These are phyloP conservation scores for Parochlus steinenii DNA, from an alignment of 2,888 invertebrate genomes.

Conservation along the genomic window DNA sequence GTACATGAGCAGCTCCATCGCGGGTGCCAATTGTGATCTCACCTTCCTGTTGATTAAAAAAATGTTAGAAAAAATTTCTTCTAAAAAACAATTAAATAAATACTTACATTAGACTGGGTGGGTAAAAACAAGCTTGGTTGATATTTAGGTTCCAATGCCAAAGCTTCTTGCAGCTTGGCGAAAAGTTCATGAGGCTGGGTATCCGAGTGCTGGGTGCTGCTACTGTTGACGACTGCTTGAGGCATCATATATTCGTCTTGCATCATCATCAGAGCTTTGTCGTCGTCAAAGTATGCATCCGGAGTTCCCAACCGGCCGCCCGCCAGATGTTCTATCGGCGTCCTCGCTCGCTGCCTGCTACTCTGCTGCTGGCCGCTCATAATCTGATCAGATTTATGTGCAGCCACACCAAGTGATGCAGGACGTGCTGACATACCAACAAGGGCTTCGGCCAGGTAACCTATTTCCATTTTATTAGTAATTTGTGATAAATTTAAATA, in stretches of 20 bases:
- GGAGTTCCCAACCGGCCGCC: constrained; percentile 45
- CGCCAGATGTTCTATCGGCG: constrained; percentile 35
- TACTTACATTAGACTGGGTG: constrained; percentile 40
- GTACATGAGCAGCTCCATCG: constrained; percentile 64
- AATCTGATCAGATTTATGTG: not conserved
- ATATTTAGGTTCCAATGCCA: constrained; percentile 51
- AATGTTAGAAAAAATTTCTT: not conserved
- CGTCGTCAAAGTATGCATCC: constrained; percentile 39
- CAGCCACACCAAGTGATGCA: no score
- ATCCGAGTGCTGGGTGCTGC: constrained; percentile 8
- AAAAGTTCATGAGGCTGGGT: constrained; percentile 29
- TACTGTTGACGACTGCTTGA: constrained; percentile 14
- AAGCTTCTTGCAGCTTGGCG: constrained; percentile 46
- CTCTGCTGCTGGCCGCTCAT: not conserved
- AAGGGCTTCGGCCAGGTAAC: not conserved
- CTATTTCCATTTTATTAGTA: not conserved
- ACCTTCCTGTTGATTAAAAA: constrained; percentile 33
- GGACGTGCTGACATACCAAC: not conserved
- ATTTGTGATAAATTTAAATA: constrained; percentile 4
- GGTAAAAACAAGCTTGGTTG: constrained; percentile 51
- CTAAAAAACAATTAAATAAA: constrained; percentile 1
- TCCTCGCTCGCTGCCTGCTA: constrained; percentile 18
- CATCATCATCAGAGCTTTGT: constrained; percentile 11
- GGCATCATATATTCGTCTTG: constrained; percentile 17
- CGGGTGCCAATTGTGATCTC: constrained; percentile 61